These are phyloP conservation scores for Cheilosia urbana DNA, from an alignment of 2,888 invertebrate genomes.

Conservation along the genomic window DNA sequence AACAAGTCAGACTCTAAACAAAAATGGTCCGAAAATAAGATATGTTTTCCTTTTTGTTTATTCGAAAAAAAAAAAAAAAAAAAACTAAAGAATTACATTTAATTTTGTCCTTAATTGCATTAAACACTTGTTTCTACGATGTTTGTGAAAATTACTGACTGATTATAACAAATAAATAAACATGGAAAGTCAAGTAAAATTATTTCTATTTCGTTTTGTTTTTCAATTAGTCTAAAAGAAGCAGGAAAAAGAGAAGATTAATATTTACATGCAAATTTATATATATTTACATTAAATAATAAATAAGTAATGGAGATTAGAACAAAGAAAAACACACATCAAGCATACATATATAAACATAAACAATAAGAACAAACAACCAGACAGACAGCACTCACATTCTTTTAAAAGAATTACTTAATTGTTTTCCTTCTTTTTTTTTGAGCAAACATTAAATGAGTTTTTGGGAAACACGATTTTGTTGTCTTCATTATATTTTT, in stretches of 20 bases:
- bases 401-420: conserved; percentile 63
- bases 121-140: conserved; percentile 48
- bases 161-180: conserved; percentile 43
- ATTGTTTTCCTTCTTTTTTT: conserved; percentile 50
- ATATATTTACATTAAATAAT: conserved; percentile 70
- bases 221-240: conserved; percentile 45
- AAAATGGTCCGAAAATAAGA: conserved; percentile 55
- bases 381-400: conserved; percentile 41
- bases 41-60: conserved; percentile 19
- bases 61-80: too few species aligned
- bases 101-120: conserved; percentile 47
- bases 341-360: conserved; percentile 54
- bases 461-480: conserved; percentile 33
- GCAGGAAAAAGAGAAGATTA: conserved; percentile 50
- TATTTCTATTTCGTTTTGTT: conserved; percentile 35
- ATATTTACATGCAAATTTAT: conserved; percentile 70
- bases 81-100: neutral
- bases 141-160: conserved; percentile 67
- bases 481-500: conserved; percentile 24
- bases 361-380: conserved; percentile 23
- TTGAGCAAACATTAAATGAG: neutral
- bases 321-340: conserved; percentile 52
- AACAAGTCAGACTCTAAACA: conserved; percentile 56
- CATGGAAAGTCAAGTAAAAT: conserved; percentile 48
- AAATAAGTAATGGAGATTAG: conserved; percentile 61